Evolutionary conservation across 2,797 vertebrate species (phyloP), one percentile per base, ranked within the genome.

Genomic region (Peromyscus aztecus): DNA sequence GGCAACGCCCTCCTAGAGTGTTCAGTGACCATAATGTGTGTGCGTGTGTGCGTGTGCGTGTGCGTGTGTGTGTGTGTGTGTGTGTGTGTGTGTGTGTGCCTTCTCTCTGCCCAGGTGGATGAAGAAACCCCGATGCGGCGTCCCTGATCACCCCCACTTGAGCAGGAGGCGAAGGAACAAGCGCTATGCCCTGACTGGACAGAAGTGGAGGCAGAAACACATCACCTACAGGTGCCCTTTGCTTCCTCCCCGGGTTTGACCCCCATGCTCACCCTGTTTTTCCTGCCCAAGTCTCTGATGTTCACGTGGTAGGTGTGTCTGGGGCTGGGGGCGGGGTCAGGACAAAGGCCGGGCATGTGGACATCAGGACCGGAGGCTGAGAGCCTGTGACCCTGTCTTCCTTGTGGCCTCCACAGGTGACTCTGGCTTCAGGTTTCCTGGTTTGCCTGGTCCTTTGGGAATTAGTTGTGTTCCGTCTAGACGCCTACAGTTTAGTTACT

Each of bases 171-270:
- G 99, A 97, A 99, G 99, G 98, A 99, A 99, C 96, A 99, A 99
- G 97, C 99, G 99, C 55, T 99, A 99, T 37, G 99, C 99, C 0
- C 99, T 99, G 97, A 99, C 99, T 3, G 99, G 99, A 24, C 99
- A 99, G 97, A 99, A 99, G 92, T 99, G 99, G 99, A 99, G 99
- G 46, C 99, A 99, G 94, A 99, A 99, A 89, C 99, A 99, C 98
- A 99, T 99, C 98, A 99, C 99, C 49, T 99, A 99, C 99, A 99
- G 99, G 99, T 99, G 97, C 83, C 40, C 11, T 57, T 49, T 21
- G 65, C 43, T n/a, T 80, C 16, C 59, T 73, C 81, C 81, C 43
- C 81, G 93, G 34, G n/a, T 57, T 84, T 11, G 59, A 63, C 34
- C 40, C 65, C 37, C 61, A 71, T 3, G 4, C 40, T 49, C 55